These are phyloP conservation scores for Platichthys stellatus DNA, from an alignment of 2,113 vertebrate genomes.

Conservation along the genomic window DNA sequence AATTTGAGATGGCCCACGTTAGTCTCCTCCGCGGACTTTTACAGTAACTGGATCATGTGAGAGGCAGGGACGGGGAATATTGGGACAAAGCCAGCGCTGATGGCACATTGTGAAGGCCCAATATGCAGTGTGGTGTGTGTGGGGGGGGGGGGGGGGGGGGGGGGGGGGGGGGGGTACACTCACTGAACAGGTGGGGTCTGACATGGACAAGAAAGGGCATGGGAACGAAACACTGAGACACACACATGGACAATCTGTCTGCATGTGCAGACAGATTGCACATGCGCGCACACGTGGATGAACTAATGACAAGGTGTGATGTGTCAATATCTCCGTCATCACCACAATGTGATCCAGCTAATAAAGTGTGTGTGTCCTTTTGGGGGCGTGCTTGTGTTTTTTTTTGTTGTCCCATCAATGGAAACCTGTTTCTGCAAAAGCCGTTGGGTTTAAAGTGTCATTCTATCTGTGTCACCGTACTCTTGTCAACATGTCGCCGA, in stretches of 20 bases:
- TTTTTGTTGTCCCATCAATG: slow-evolving; percentile 18
- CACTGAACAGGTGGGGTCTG: slow-evolving; percentile 50
- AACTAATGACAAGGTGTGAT: not conserved
- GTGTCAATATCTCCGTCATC: not conserved
- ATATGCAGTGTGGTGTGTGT: not conserved
- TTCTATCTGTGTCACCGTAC: slow-evolving; percentile 48
- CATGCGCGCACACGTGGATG: slow-evolving; percentile 9
- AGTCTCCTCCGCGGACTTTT: slow-evolving; percentile 19
- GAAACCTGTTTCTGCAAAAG: slow-evolving; percentile 48
- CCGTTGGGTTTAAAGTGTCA: slow-evolving; percentile 43
- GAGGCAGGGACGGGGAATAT: slow-evolving; percentile 7
- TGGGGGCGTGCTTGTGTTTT: not conserved
- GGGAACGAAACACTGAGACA: slow-evolving; percentile 31
- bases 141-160: not conserved
- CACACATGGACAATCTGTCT: slow-evolving; percentile 1
- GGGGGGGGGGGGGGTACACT: slow-evolving; percentile 7
- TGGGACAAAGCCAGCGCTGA: slow-evolving; percentile 1
- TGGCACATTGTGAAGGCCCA: slow-evolving; percentile 28
- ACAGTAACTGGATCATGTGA: slow-evolving; percentile 32
- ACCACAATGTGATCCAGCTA: not conserved
- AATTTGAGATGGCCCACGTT: slow-evolving; percentile 10
- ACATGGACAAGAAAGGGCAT: slow-evolving; percentile 33
- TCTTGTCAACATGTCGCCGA: slow-evolving; percentile 58
- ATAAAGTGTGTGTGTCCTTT: not conserved
- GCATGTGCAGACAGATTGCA: not conserved